Evolutionary conservation across 2,888 invertebrate species (phyloP), one percentile per base, ranked within the genome.

Genomic region (Eugnorisma glareosa): DNA sequence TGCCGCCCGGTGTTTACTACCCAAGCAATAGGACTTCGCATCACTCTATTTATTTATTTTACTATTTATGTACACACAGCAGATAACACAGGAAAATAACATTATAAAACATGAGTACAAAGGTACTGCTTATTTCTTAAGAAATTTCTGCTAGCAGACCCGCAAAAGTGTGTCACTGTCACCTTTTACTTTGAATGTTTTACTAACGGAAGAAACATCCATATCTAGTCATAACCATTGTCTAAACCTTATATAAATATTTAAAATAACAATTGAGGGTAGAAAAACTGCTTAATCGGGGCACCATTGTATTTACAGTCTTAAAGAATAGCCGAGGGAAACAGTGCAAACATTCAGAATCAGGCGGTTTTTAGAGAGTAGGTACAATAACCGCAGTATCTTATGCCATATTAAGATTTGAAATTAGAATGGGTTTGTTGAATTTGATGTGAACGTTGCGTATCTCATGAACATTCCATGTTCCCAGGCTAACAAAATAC

Each of bases 291-390:
- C 59, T 67, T 76, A 15, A 43, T 51, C 21, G n/a, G 24, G 31
- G 67, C 18, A 13, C 45, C 37, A 21, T 31, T 4, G 10, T 51
- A 7, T 57, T 72, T 45, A 3, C n/a, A 35, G 18, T 78, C 18
- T 45, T 10, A 37, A 59, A n/a, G 59, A 31, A 24, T 73, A 79
- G 10, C 54, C n/a, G 21, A 5, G 28, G 13, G 13, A 1, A 37
- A 63, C 69, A 69, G 45, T 45, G 35, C 43, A 74, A 81, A 81
- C 51, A 81, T 28, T 45, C 21, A 45, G 15, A 66, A 73, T 69
- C 68, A 73, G 51, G 68, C 21, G 59, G 66, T 66, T 61, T 18
- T 15, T 48, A 79, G 11, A 63, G 59, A 69, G 68, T n/a, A n/a
- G n/a, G n/a, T 68, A 24, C 67, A 45, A 67, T 66, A 66, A 76